Percentiles rank a stretch among this genome's conserved stretches.
Conservation (phyloP, 2,888 invertebrate species). For the Meiosimyza platycephala region DNA sequence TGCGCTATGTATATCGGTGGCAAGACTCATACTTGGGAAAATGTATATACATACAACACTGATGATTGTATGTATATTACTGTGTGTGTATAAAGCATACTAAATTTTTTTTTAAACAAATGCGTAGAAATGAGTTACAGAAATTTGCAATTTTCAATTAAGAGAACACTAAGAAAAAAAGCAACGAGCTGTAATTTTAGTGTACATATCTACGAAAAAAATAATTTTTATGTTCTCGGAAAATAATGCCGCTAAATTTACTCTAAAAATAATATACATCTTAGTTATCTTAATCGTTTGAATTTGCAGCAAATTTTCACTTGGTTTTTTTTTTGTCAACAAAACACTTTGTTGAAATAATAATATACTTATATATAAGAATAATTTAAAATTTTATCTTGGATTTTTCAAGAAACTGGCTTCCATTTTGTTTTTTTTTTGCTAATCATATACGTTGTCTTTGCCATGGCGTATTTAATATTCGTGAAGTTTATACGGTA, state of each 20-base stretch:
- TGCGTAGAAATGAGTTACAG: slow-evolving; percentile 51
- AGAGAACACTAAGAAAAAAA: too few relatives aligned
- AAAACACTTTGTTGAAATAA: too few relatives aligned
- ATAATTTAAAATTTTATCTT: too few relatives aligned
- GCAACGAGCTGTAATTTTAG: too few relatives aligned
- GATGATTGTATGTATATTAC: slow-evolving; percentile 34
- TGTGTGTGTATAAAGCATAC: neutral
- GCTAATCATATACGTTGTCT: slow-evolving; percentile 35
- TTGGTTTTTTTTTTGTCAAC: too few relatives aligned
- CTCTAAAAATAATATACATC: too few relatives aligned
- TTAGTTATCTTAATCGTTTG: too few relatives aligned
- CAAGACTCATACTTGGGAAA: slow-evolving; percentile 37
- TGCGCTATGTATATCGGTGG: slow-evolving; percentile 58
- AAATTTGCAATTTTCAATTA: neutral
- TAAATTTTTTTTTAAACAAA: slow-evolving; percentile 41
- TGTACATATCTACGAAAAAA: too few relatives aligned
- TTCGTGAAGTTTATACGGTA: neutral
- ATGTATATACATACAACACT: slow-evolving; percentile 41
- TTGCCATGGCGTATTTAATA: slow-evolving; percentile 37
- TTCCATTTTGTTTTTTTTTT: slow-evolving; percentile 62
- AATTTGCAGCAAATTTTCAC: too few relatives aligned
- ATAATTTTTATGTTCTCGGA: too few relatives aligned
- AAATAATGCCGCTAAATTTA: too few relatives aligned
- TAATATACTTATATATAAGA: too few relatives aligned
- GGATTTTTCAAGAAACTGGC: slow-evolving; percentile 26